These are phyloP conservation scores for Cottoperca gobio DNA, from an alignment of 2,797 vertebrate genomes.

Conservation along the genomic window DNA sequence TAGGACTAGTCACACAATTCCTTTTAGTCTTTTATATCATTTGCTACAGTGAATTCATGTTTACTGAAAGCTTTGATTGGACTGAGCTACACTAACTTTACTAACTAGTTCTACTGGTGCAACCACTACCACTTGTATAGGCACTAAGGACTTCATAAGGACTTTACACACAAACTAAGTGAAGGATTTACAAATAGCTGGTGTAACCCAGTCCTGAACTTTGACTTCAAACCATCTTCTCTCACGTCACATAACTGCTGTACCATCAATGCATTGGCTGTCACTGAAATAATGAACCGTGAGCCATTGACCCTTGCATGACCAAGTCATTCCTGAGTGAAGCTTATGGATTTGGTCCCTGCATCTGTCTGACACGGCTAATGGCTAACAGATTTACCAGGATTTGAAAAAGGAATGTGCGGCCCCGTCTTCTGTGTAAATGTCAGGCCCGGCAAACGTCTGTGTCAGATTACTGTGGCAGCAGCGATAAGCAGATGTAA, in stretches of 20 bases:
- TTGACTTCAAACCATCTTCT: conserved; percentile 37
- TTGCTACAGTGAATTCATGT: background rate
- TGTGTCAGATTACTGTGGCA: conserved; percentile 74
- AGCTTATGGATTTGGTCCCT: conserved; percentile 66
- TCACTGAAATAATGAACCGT: conserved; percentile 51
- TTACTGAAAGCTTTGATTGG: background rate
- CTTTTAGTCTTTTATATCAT: no score
- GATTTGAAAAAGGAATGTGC: conserved; percentile 68
- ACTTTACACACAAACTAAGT: background rate
- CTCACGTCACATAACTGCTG: conserved; percentile 31
- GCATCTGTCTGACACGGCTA: conserved; percentile 66
- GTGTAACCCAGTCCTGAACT: background rate
- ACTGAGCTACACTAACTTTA: background rate
- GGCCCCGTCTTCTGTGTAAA: conserved; percentile 48
- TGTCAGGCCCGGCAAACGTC: conserved; percentile 62
- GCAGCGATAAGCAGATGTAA: conserved; percentile 77
- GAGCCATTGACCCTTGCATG: conserved; percentile 66
- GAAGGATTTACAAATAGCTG: conserved; percentile 1
- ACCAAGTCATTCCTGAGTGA: conserved; percentile 72
- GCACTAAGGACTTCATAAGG: background rate
- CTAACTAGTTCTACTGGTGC: background rate
- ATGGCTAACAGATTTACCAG: conserved; percentile 75
- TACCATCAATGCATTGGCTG: conserved; percentile 33
- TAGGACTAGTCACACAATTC: no score
- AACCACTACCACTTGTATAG: background rate